Base-by-base conservation (phyloP, 2,888 invertebrate species). In the Apodemia hepburni region DNA sequence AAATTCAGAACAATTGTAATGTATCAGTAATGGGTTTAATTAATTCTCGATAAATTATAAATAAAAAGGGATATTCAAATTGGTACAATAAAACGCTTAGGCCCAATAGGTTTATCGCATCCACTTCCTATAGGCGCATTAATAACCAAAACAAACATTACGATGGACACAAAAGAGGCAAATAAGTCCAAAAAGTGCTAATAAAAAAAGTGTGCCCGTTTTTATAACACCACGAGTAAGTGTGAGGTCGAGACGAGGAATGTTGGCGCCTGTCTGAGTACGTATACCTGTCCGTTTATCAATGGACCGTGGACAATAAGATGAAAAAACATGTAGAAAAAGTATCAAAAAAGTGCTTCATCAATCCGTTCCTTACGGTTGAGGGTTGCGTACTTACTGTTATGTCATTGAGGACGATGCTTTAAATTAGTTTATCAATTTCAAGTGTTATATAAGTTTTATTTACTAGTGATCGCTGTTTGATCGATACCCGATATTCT, bases 201-300 rank as follows among this genome's bases (percentile, higher is more conserved):
- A 87, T 85, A 88, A 82, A 89, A 90, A 90, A 88, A 89, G 83
- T 84, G 87, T 85, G 85, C 79, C 84, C 82, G 87, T 87, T 88
- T 90, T 89, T 88, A 87, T 90, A 86, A 80, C 77, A 80, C 82
- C 77, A 77, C 85, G 82, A 87, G 85, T 82, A 86, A 89, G 90
- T 91, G 91, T 91, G 91, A 90, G 90, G 91, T 90, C 91, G 91
- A 78, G 80, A 72, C 87, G 85, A 88, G 87, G 91, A 91, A 91
- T 91, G 91, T 90, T 91, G 91, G 91, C 91, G 91, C 91, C 91
- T 84, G 89, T 88, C 90, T 89, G 90, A 90, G 90, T 90, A 89
- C 87, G 85, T 87, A 88, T 91, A 90, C 90, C 90, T 90, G 91
- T 91, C 85, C 85, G 84, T 89, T 90, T 91, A 90, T 91, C 91